A percentile compares a stretch with the other conserved stretches of the same genome.
These are phyloP conservation scores for Phortica magna DNA, from an alignment of 2,888 invertebrate species.

Conservation along the genomic window DNA sequence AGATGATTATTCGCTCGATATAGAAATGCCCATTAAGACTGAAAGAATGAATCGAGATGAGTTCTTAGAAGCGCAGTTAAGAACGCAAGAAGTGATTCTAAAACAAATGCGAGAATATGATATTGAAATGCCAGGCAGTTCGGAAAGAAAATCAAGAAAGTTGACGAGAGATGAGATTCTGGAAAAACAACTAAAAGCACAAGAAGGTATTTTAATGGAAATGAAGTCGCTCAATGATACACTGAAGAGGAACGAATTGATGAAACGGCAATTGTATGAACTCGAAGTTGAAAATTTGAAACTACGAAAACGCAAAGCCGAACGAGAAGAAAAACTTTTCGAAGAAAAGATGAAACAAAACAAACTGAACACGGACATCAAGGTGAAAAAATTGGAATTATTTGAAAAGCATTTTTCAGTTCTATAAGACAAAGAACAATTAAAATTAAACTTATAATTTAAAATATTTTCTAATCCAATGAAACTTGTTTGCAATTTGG, in stretches of 20 bases:
- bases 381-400: background rate
- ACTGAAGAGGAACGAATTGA: background rate
- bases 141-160: background rate
- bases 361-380: background rate
- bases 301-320: background rate
- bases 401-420: too few relatives aligned
- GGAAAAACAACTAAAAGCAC: background rate
- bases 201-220: background rate
- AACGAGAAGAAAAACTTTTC: background rate
- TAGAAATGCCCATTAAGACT: background rate
- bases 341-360: background rate
- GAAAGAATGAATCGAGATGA: background rate
- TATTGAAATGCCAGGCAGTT: background rate
- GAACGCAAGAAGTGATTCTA: background rate
- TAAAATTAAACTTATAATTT: too few relatives aligned
- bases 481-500: too few relatives aligned
- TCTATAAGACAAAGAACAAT: too few relatives aligned
- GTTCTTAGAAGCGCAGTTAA: background rate
- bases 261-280: background rate
- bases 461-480: too few relatives aligned
- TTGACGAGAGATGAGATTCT: background rate
- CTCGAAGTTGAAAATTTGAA: background rate
- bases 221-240: background rate
- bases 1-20: background rate
- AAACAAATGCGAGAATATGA: background rate